A percentile compares a stretch with the other conserved stretches of the same genome.
Conservation (phyloP, 2,797 vertebrate species). For the Macropus fuliginosus region DNA sequence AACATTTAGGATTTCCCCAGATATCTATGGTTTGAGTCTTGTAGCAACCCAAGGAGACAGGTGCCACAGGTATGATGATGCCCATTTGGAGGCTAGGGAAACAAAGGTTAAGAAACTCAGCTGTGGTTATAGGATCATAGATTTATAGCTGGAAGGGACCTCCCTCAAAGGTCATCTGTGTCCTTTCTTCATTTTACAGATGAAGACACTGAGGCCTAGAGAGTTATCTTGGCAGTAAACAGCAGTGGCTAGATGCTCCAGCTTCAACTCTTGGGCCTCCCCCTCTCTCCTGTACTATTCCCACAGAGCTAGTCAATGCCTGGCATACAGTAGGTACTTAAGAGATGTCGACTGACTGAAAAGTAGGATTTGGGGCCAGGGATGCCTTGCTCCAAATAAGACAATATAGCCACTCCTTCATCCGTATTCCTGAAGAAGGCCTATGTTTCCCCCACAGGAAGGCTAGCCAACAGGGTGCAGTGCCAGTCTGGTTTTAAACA, state of each 20-base stretch:
- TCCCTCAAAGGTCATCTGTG: background rate
- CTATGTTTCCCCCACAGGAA: background rate
- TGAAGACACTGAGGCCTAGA: background rate
- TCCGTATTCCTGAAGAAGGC: background rate
- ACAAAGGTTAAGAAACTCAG: background rate
- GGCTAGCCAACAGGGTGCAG: too few species aligned
- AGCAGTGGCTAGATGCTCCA: background rate
- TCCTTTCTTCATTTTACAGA: background rate
- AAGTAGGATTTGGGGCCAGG: background rate
- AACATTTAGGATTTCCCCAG: too few species aligned
- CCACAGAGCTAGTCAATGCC: background rate
- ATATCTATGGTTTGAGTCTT: too few species aligned
- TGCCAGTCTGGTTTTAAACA: too few species aligned
- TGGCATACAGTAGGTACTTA: background rate
- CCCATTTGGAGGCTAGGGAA: background rate
- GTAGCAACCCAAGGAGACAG: too few species aligned
- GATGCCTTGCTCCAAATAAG: background rate
- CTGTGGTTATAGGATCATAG: background rate
- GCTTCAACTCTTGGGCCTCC: too few species aligned
- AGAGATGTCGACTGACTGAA: background rate
- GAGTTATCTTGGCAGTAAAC: background rate
- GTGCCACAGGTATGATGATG: too few species aligned
- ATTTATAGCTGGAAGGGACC: too few species aligned
- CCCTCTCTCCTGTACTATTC: background rate
- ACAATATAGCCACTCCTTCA: background rate